Conservation (phyloP, 2,797 vertebrate genomes). For the Scleropages formosus region DNA sequence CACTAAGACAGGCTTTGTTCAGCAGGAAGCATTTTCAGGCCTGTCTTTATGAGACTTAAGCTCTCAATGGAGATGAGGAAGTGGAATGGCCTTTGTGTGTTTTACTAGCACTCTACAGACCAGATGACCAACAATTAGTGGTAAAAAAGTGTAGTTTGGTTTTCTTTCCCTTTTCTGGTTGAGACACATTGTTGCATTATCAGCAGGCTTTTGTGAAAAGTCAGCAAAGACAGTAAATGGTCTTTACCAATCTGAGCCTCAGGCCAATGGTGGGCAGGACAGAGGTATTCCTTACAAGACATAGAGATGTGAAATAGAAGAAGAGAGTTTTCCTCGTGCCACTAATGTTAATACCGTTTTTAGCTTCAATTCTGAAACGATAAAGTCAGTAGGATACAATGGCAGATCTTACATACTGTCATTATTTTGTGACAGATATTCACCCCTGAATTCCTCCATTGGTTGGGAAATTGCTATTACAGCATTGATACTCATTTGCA, state of each 20-base stretch:
- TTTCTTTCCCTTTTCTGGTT: not conserved
- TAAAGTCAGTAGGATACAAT: conserved; percentile 38
- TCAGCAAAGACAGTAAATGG: no score
- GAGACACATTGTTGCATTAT: no score
- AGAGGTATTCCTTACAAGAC: no score
- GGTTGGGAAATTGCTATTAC: conserved; percentile 44
- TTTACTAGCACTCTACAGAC: conserved; percentile 36
- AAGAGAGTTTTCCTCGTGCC: no score
- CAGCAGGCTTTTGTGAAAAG: no score
- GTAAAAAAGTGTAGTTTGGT: not conserved
- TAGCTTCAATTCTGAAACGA: not conserved
- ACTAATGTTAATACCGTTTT: no score
- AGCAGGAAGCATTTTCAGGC: conserved; percentile 60
- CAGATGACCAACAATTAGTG: not conserved
- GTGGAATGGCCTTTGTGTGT: conserved; percentile 54
- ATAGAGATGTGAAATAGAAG: no score
- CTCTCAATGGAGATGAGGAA: conserved; percentile 54
- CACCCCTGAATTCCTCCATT: conserved; percentile 47
- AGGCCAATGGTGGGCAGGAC: no score
- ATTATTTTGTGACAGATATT: conserved; percentile 45
- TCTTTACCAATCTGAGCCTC: no score
- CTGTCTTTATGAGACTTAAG: conserved; percentile 65
- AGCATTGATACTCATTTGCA: conserved; percentile 31
- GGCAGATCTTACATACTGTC: conserved; percentile 37
- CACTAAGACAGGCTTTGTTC: conserved; percentile 50